phyloP scores from a whole-genome alignment of 1,140 invertebrate species.

The Akabosia matsudoensis region DNA sequence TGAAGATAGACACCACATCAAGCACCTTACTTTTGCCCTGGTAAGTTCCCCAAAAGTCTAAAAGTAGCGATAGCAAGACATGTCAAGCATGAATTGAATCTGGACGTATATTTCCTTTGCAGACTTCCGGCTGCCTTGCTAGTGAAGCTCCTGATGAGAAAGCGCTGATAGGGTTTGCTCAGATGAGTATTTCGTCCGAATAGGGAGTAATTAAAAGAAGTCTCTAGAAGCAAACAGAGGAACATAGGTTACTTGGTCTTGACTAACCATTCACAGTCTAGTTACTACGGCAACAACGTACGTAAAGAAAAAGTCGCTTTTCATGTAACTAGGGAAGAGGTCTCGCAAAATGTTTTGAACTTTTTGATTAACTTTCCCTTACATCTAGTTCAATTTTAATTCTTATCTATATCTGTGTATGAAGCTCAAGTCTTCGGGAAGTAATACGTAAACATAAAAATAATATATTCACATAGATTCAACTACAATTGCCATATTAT shows the following conservation, averaged over 20 bases:
- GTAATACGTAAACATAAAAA: not conserved
- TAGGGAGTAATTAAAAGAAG: conserved; percentile 53
- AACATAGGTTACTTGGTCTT: conserved; percentile 10
- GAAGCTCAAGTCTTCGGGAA: conserved; percentile 14
- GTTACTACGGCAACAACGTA: conserved; percentile 9
- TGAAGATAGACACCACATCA: conserved; percentile 60
- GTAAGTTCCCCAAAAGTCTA: too few relatives aligned
- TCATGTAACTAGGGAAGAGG: conserved; percentile 5
- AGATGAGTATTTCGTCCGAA: conserved; percentile 81
- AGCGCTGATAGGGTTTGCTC: conserved; percentile 90
- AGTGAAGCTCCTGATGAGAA: conserved; percentile 90
- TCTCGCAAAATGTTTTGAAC: not conserved
- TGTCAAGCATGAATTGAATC: not conserved
- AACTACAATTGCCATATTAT: conserved; percentile 3
- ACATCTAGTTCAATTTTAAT: conserved; percentile 11
- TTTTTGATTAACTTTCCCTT: conserved; percentile 18
- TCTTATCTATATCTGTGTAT: conserved; percentile 5
- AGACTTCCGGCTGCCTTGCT: conserved; percentile 76
- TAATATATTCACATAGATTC: conserved; percentile 1
- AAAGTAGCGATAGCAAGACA: not conserved
- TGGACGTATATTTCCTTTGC: too few relatives aligned
- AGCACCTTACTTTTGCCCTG: conserved; percentile 85
- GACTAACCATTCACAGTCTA: conserved; percentile 11
- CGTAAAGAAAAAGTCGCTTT: not conserved
- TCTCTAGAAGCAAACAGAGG: not conserved